phyloP scores from a whole-genome alignment of 1,140 invertebrate genomes.

The Lordiphosa clarofinis region DNA sequence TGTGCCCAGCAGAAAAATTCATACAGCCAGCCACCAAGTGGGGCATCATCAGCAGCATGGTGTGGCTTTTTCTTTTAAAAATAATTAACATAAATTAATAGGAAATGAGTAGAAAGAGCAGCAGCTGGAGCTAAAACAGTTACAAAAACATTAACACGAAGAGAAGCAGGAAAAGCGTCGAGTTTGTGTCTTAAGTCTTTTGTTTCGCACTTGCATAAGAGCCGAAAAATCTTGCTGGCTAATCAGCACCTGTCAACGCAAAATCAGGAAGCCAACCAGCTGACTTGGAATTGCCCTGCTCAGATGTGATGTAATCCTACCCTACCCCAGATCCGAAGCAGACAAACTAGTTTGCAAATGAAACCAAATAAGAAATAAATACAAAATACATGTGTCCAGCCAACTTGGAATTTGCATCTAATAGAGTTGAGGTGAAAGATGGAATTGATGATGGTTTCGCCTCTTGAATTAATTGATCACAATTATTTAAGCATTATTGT shows the following conservation, averaged over 20 bases:
- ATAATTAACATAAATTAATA: slow-evolving; percentile 77
- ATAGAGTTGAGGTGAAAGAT: no score
- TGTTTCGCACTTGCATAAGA: slow-evolving; percentile 26
- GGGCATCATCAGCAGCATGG: slow-evolving; percentile 20
- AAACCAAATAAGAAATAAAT: no score
- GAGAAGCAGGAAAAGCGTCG: slow-evolving; percentile 11
- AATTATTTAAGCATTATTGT: slow-evolving; percentile 17
- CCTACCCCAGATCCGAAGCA: background rate
- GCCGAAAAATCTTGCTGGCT: slow-evolving; percentile 21
- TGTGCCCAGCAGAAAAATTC: slow-evolving; percentile 28
- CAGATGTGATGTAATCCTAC: slow-evolving; percentile 8
- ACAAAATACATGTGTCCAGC: no score
- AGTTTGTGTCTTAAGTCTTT: slow-evolving; percentile 65
- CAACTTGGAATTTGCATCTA: no score
- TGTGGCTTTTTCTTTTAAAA: slow-evolving; percentile 69
- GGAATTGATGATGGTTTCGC: background rate
- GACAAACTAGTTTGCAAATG: background rate
- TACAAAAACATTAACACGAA: slow-evolving; percentile 36
- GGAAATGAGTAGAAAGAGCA: slow-evolving; percentile 65
- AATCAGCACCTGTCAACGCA: slow-evolving; percentile 73
- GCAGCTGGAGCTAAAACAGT: slow-evolving; percentile 40
- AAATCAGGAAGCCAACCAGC: slow-evolving; percentile 50
- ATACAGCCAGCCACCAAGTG: slow-evolving; percentile 27
- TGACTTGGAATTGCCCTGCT: background rate
- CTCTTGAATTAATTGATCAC: background rate